Percentiles rank a stretch among this genome's conserved stretches.
Evolutionary conservation across 2,113 vertebrate species (phyloP).

Genomic region (Lutjanus erythropterus): DNA sequence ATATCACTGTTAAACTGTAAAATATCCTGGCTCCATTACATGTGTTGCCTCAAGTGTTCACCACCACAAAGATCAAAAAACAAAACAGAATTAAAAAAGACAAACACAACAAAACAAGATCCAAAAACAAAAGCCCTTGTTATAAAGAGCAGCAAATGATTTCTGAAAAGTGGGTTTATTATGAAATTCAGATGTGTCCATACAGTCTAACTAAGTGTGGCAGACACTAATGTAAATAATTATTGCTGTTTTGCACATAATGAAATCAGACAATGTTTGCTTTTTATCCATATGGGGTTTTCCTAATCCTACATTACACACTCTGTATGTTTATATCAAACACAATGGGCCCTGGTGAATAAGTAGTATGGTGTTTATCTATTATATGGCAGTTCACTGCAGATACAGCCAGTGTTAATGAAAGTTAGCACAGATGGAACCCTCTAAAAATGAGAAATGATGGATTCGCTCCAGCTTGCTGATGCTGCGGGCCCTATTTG

Average conservation of each 20-base stretch:
- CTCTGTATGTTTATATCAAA: slow-evolving; percentile 53
- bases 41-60: too few relatives aligned
- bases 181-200: slow-evolving; percentile 27
- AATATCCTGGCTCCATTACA: too few relatives aligned
- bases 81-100: too few relatives aligned
- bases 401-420: slow-evolving; percentile 77
- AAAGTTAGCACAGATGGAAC: slow-evolving; percentile 80
- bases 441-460: slow-evolving; percentile 82
- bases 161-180: slow-evolving; percentile 20
- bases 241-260: slow-evolving; percentile 26
- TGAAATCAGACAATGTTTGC: slow-evolving; percentile 32
- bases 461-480: slow-evolving; percentile 82
- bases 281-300: slow-evolving; percentile 25
- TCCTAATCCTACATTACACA: slow-evolving; percentile 24
- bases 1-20: too few relatives aligned
- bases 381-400: slow-evolving; percentile 65
- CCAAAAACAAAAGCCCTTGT: neutral
- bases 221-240: slow-evolving; percentile 50
- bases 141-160: slow-evolving; percentile 38
- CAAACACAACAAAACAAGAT: too few relatives aligned
- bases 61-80: slow-evolving; percentile 15
- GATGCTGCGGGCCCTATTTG: slow-evolving; percentile 78
- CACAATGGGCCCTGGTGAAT: slow-evolving; percentile 57
- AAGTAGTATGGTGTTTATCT: slow-evolving; percentile 62
- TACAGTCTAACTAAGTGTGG: slow-evolving; percentile 44